Conservation (phyloP, 1,140 invertebrate species). For the Drosophila pectinifera region DNA sequence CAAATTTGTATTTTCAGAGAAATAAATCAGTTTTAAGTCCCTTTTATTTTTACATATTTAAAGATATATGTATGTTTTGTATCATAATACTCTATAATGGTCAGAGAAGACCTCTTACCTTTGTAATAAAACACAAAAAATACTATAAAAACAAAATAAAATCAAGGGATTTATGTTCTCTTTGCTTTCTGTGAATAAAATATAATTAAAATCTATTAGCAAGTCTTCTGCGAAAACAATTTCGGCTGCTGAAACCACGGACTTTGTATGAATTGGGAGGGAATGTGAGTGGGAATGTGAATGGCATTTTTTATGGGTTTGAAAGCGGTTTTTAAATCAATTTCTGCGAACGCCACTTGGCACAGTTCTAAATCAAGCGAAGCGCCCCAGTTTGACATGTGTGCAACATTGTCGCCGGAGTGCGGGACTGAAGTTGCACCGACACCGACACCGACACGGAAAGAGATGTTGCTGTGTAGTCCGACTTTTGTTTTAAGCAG, state of each 20-base stretch:
- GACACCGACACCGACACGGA: neutral
- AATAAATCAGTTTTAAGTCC: neutral
- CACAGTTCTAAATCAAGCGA: conserved; percentile 79
- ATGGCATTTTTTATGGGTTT: conserved; percentile 69
- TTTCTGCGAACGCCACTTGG: conserved; percentile 80
- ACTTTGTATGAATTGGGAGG: conserved; percentile 36
- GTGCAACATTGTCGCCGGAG: conserved; percentile 72
- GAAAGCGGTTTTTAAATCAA: conserved; percentile 81
- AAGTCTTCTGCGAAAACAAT: conserved; percentile 31
- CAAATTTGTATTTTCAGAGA: neutral
- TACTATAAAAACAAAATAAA: neutral
- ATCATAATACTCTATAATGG: neutral
- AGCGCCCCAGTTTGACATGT: conserved; percentile 80
- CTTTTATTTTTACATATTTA: neutral
- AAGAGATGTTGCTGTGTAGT: conserved; percentile 25
- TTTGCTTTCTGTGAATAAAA: conserved; percentile 3
- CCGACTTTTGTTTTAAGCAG: conserved; percentile 51
- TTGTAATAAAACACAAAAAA: conserved; percentile 8
- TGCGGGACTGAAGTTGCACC: conserved; percentile 22
- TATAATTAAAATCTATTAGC: conserved; percentile 51
- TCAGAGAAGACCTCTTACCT: neutral
- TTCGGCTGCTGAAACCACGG: conserved; percentile 2
- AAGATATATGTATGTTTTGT: neutral
- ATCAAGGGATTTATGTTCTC: conserved; percentile 1
- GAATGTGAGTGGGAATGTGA: neutral